phyloP scores from a whole-genome alignment of 2,888 invertebrate species.

The Epistrophe eligans region DNA sequence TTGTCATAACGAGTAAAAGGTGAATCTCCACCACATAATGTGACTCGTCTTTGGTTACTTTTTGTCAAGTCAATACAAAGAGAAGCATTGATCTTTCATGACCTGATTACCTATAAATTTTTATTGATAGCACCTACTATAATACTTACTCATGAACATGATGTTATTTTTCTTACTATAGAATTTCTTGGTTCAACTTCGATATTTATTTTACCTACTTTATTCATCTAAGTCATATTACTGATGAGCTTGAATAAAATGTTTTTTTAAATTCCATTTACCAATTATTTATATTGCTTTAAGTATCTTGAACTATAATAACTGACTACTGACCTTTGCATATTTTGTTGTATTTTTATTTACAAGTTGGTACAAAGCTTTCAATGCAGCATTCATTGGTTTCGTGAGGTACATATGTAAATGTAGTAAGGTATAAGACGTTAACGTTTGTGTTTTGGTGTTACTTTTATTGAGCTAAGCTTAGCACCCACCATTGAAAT shows the following conservation, averaged over 20 bases:
- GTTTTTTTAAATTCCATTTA: constrained; percentile 10
- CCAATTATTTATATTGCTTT: constrained; percentile 10
- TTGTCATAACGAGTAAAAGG: constrained; percentile 6
- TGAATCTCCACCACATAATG: constrained; percentile 16
- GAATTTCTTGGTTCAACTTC: constrained; percentile 19
- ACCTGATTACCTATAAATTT: constrained; percentile 43
- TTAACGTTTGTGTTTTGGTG: background rate
- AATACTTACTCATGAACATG: background rate
- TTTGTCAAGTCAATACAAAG: constrained; percentile 13
- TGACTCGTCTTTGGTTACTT: constrained; percentile 11
- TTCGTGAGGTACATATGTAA: background rate
- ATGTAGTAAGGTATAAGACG: background rate
- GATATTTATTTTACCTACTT: background rate
- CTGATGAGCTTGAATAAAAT: constrained; percentile 19
- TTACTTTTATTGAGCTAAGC: constrained; percentile 39
- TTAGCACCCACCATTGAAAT: constrained; percentile 60
- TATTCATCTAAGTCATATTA: background rate
- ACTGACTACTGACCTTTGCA: constrained; percentile 44
- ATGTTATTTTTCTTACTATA: background rate
- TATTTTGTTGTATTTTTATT: constrained; percentile 21
- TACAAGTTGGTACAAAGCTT: constrained; percentile 28
- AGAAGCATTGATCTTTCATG: constrained; percentile 28
- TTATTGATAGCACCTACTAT: constrained; percentile 25
- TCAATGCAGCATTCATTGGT: constrained; percentile 7
- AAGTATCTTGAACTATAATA: constrained; percentile 49